These are phyloP conservation scores for Rynchops niger DNA, from an alignment of 2,113 vertebrate genomes.

Conservation along the genomic window DNA sequence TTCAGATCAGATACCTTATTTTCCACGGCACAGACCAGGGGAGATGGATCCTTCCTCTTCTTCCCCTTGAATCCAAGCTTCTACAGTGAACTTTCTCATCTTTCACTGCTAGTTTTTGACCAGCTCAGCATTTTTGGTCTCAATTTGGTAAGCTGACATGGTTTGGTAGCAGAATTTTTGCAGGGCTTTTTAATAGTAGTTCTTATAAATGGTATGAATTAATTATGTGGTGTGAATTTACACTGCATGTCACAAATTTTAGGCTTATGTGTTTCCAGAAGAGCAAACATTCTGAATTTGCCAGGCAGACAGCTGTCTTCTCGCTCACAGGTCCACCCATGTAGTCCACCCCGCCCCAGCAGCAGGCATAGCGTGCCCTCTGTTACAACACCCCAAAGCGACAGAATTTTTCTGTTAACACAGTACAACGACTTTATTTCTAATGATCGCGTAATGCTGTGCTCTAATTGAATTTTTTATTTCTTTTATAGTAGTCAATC, in stretches of 20 bases:
- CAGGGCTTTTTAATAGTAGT: not conserved
- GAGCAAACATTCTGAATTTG: not conserved
- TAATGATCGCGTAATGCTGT: not conserved
- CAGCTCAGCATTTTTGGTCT: not conserved
- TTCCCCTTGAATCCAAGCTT: not conserved
- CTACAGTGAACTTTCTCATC: not conserved
- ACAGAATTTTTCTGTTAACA: not conserved
- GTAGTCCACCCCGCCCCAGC: not conserved
- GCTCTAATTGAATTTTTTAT: slow-evolving; percentile 41
- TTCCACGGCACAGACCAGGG: accelerated
- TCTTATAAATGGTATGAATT: not conserved
- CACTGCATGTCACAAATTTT: not conserved
- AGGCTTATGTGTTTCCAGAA: not conserved
- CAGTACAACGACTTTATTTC: not conserved
- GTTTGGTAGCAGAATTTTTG: not conserved
- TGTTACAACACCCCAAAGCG: not conserved
- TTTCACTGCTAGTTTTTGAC: not conserved
- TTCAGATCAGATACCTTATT: not conserved
- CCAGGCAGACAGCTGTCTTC: not conserved
- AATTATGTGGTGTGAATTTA: not conserved
- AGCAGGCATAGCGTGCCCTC: not conserved
- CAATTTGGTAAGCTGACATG: not conserved
- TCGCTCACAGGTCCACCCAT: not conserved
- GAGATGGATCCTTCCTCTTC: not conserved
- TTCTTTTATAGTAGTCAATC: slow-evolving; percentile 27